Base-by-base conservation (phyloP, 1,140 invertebrate species). In the Drosophila ohnishii region DNA sequence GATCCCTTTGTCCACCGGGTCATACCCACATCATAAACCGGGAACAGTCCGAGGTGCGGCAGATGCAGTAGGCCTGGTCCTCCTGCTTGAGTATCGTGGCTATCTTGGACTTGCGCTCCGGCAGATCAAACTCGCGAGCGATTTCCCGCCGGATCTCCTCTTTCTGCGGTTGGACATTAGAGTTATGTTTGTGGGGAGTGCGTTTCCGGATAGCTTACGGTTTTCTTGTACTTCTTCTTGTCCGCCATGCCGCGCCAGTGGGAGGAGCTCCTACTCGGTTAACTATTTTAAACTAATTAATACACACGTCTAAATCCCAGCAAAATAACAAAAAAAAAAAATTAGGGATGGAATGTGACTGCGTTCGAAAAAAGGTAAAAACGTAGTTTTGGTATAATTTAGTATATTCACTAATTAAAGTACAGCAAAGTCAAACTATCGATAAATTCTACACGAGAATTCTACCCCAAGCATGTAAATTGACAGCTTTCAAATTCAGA, bases 51-150 rank as follows among this genome's bases (percentile, higher is more conserved):
- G 97, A 96, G 16, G 96, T 97, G 44, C 97, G 94, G 92, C 98
- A 99, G 77, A 99, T 97, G 91, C 98, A 99, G 91, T 99, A 99
- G 5, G 96, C 95, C 93, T 97, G 95, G 30, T 96, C 96, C 92
- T 97, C 96, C 92, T 97, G 96, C 91, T 96, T 97, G 25, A 98
- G 92, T 67, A 98, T 93, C 8, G 96, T 96, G 32, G 96, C 96
- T 59, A 98, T 97, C 92, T 98, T 98, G 14, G 97, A 97, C 90
- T 98, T 96, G 45, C 97, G 93, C 86, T 98, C 97, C 0, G 97
- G 97, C 58, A 98, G 92, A 90, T 96, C 94, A 92, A 98, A 98
- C 83, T 97, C 96, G 71, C 96, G 95, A 1, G 96, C 97, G 91
- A 98, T 98, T 92, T 97, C 96, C 86, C 96, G 95, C 1, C 96